Evolutionary conservation across 2,888 invertebrate genomes (phyloP), one percentile per base, ranked within the genome.

Genomic region (Tachystola acroxantha): DNA sequence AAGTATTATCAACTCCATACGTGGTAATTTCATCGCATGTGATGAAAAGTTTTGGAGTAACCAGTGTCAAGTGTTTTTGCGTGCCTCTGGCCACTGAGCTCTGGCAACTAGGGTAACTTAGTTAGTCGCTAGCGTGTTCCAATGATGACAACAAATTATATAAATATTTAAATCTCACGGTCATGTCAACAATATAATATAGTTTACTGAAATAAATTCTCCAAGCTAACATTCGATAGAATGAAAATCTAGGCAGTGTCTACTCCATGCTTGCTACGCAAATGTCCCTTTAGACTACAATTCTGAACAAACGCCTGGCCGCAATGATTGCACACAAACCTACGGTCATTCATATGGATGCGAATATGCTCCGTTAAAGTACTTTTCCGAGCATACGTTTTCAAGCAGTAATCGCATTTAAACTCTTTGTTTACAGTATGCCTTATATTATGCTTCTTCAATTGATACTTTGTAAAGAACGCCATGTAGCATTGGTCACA

Each of bases 341-440:
- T 32, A 24, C 55, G 56, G 19, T 57, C 53, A 34, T 62, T 46
- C 7, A 36, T 32, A 32, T 72, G 70, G 10, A 60, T 60, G 16
- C 57, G 50, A 54, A 58, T 44, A 34, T 73, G 72, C 7, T 13
- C 14, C n/a, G 2, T 26, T 6, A 33, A 10, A 7, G 22, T 13
- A 2, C 1, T 12, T 10, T 32, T 37, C 9, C 37, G 14, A 9
- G n/a, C 11, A 19, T 13, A 38, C 7, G 11, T 10, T 11, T 38
- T 38, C 1, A 2, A 3, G 10, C 38, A 38, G 3, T 25, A 3
- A 7, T 25, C 30, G 10, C 38, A 38, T 9, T 11, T 9, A 3
- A 26, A 34, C 4, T 30, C 7, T 16, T 14, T 10, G 7, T 9
- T 14, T 2, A 29, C 30, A 7, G 10, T 34, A 13, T 38, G 38